phyloP scores from a whole-genome alignment of 1,140 invertebrate genomes.

The Drosophila auraria region DNA sequence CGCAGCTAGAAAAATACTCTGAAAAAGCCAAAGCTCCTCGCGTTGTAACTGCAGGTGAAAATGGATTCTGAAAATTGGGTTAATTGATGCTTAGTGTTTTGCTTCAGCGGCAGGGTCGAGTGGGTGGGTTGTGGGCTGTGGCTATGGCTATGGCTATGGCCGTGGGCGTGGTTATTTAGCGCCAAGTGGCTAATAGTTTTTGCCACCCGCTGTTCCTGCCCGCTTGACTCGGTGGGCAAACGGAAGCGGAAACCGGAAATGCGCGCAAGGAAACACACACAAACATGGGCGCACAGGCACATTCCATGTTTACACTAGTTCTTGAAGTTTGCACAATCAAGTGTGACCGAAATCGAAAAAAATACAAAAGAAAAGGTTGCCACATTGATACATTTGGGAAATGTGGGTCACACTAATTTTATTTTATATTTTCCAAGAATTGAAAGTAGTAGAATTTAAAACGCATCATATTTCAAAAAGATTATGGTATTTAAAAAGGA shows the following conservation, averaged over 20 bases:
- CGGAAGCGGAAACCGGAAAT: constrained; percentile 78
- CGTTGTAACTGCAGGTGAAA: constrained; percentile 70
- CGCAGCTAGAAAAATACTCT: constrained; percentile 57
- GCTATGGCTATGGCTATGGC: constrained; percentile 20
- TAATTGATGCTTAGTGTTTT: constrained; percentile 83
- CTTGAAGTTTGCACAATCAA: constrained; percentile 4
- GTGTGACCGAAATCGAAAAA: neutral
- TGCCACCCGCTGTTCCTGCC: constrained; percentile 41
- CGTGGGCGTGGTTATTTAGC: constrained; percentile 76
- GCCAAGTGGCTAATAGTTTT: constrained; percentile 82
- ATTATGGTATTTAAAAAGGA: neutral
- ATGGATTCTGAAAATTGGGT: constrained; percentile 84
- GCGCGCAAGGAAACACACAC: constrained; percentile 73
- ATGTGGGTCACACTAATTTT: neutral
- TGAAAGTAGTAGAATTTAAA: too few species aligned
- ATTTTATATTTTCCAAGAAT: neutral
- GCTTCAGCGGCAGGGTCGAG: constrained; percentile 29
- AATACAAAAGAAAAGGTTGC: neutral
- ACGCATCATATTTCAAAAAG: too few species aligned
- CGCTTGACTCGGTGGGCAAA: constrained; percentile 6
- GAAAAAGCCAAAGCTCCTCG: constrained; percentile 46
- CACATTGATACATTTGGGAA: neutral
- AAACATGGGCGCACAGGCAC: constrained; percentile 47
- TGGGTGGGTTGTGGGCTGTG: constrained; percentile 13
- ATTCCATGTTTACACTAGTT: constrained; percentile 13